Evolutionary conservation across 2,113 vertebrate species (phyloP), one percentile per base, ranked within the genome.

Genomic region (Pithys albifrons): DNA sequence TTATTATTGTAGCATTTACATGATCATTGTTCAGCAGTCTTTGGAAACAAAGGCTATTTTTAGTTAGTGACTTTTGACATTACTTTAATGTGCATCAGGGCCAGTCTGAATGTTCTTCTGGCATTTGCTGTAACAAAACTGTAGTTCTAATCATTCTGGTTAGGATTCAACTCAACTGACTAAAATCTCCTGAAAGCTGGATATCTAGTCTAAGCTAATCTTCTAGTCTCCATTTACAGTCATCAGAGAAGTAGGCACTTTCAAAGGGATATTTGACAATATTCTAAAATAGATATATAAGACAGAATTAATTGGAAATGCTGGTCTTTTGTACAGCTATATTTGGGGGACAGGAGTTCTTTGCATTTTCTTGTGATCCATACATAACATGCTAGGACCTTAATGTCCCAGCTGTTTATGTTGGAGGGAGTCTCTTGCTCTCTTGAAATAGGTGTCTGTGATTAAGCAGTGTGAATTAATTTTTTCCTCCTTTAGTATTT

Each of bases 21-120:
- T 62, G 69, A 90, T 61, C 76, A 90, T 91, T 94, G 83, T 94
- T 96, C 85, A 70, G n/a, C 48, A 93, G 85, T 52, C 91, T 84
- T 89, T 74, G 65, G 85, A 95, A 95, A 93, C 72, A 92, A 96
- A 95, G 48, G 48, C 61, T 92, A 81, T 81, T 83, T 95, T 94
- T 88, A 87, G 69, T 71, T 88, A 84, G 65, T 49, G 95, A 77
- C 65, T 90, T 94, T 59, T 96, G 88, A 77, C 79, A 72, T 78
- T 79, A 61, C 6, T 76, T 88, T 91, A 93, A 64, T 77, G 88
- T 88, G 52, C 65, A 90, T 74, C n/a, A 75, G 57, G 85, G 31
- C 45, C 48, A 77, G 39, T 69, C 76, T 87, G 17, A 39, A 72
- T 49, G 45, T 61, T 94, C 57, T 94, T 67, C 48, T 84, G 54